Base-by-base conservation (phyloP, 2,113 vertebrate species). In the Prietella phreatophila region DNA sequence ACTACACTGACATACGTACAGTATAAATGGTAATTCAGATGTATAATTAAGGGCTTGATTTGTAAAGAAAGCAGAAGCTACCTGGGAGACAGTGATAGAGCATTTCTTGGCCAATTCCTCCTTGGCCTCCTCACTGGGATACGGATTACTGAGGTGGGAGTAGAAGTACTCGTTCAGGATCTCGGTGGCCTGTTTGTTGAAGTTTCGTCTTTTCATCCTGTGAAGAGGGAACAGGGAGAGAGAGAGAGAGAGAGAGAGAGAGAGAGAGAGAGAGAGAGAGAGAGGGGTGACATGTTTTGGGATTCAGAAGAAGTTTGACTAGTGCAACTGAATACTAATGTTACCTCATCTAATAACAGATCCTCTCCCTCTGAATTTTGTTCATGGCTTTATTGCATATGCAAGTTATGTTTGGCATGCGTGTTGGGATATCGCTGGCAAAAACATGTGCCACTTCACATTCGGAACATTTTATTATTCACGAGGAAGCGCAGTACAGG, bases 111-210 rank as follows among this genome's bases (percentile, higher is more conserved):
- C 98, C 95, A 99, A 95, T 93, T 99, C 98, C 92, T 99, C 98
- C 96, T 99, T 99, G 93, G 98, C 98, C 95, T 99, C 98, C 95
- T 99, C 98, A 90, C 98, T 99, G 94, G 98, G 98, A 92, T 99
- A 99, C 10, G 98, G 98, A 96, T 99, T 99, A 96, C 98, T 99
- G 95, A 99, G 98, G 95, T 99, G 98, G 13, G 98, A 99, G 96
- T 99, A 99, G 95, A 99, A 99, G 95, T 99, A 99, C 93, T 99
- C 98, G 82, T 99, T 99, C 95, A 99, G 96, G 95, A 99, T 99
- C 95, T 99, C 98, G 2, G 98, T 99, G 0, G 98, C 98, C 93
- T 99, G 98, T 92, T 99, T 99, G 96, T 99, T 99, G 96, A 99
- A 99, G 94, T 99, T 99, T 93, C 98, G 96, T 94, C 98, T 97